Conservation (phyloP, 2,888 invertebrate genomes). For the Clitarchus hookeri region DNA sequence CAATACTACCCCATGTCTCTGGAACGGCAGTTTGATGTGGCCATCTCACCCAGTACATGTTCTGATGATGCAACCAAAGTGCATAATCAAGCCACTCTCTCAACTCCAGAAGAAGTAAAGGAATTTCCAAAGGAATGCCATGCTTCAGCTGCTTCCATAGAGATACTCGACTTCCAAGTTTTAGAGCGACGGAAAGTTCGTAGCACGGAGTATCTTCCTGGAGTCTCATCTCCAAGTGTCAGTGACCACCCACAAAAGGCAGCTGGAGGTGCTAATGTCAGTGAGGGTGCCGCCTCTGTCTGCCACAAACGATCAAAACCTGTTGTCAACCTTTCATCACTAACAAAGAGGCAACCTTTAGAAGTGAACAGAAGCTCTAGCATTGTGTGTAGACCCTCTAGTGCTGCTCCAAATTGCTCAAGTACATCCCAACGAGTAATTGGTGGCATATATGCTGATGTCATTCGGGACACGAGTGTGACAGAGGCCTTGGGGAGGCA, state of each 20-base stretch:
- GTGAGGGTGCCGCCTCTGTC: neutral
- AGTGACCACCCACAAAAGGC: neutral
- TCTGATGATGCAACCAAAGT: neutral
- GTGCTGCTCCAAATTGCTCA: neutral
- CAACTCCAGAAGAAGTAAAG: neutral
- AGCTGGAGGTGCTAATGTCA: neutral
- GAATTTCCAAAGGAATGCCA: neutral
- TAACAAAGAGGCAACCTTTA: neutral
- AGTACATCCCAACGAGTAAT: neutral
- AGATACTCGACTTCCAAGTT: neutral
- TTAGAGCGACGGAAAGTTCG: neutral
- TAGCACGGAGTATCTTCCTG: neutral
- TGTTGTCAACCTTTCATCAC: neutral
- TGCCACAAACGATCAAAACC: neutral
- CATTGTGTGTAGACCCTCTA: neutral
- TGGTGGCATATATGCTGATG: neutral
- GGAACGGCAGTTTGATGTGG: neutral
- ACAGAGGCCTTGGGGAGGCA: neutral
- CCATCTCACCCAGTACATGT: neutral
- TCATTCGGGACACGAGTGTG: neutral
- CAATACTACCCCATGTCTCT: neutral
- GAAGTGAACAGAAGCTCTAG: neutral
- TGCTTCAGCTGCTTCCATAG: too few relatives aligned
- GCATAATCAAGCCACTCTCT: neutral
- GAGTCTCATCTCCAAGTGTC: neutral